phyloP scores from a whole-genome alignment of 2,113 vertebrate species.

The Nematolebias whitei region DNA sequence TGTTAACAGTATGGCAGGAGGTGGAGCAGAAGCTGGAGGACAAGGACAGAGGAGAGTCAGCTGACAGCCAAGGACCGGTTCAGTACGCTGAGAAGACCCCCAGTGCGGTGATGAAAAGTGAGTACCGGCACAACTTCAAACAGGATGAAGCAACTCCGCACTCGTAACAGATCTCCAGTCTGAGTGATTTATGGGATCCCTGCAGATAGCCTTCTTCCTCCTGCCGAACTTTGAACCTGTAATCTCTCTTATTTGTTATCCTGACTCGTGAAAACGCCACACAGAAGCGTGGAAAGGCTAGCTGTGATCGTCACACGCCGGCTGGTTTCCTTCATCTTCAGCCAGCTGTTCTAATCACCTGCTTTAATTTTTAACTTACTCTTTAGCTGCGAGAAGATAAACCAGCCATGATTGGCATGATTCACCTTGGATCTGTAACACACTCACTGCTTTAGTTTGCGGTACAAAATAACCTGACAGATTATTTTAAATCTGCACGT shows the following conservation, averaged over 20 bases:
- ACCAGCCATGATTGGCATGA: not conserved
- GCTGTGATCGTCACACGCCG: not conserved
- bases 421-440: not conserved
- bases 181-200: slow-evolving; percentile 6
- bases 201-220: slow-evolving; percentile 3
- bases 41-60: slow-evolving; percentile 56
- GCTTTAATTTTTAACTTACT: slow-evolving; percentile 42
- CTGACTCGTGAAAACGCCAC: not conserved
- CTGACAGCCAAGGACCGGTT: slow-evolving; percentile 77
- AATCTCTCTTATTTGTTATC: slow-evolving; percentile 7
- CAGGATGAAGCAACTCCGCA: not conserved
- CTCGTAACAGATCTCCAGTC: not conserved
- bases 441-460: not conserved
- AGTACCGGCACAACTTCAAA: slow-evolving; percentile 62
- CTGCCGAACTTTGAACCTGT: slow-evolving; percentile 24
- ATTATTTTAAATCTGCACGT: too few relatives aligned
- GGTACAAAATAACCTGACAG: too few relatives aligned
- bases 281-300: slow-evolving; percentile 1
- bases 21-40: slow-evolving; percentile 87
- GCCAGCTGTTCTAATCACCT: slow-evolving; percentile 28
- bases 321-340: not conserved
- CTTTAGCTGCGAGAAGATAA: not conserved
- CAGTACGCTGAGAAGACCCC: slow-evolving; percentile 91
- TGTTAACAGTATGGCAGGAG: slow-evolving; percentile 89
- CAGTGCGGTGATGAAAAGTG: slow-evolving; percentile 86